A percentile compares a stretch with the other conserved stretches of the same genome.
Evolutionary conservation across 2,113 vertebrate species (phyloP).

Genomic region (Phyllopteryx taeniolatus): DNA sequence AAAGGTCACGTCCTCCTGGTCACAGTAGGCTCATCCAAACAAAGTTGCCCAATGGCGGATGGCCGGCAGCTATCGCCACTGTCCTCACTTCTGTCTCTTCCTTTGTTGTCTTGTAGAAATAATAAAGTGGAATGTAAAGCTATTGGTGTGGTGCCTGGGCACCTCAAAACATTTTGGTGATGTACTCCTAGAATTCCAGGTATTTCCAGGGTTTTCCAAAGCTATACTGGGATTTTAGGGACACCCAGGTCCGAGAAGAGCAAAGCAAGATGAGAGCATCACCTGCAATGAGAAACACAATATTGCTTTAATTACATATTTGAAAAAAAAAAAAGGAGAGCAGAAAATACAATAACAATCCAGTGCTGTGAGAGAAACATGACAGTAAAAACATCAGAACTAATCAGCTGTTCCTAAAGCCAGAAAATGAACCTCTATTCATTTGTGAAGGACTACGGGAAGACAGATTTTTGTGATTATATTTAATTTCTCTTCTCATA

Average conservation of each 20-base stretch:
- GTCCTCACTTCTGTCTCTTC: constrained; percentile 60
- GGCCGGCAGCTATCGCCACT: constrained; percentile 59
- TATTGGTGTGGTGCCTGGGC: constrained; percentile 70
- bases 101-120: constrained; percentile 51
- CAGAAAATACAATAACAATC: constrained; percentile 2
- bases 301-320: constrained; percentile 20
- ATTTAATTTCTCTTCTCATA: constrained; percentile 70
- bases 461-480: constrained; percentile 68
- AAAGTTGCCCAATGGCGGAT: constrained; percentile 27
- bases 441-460: constrained; percentile 66
- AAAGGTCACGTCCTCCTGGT: constrained; percentile 75
- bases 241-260: constrained; percentile 63
- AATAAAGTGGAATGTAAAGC: constrained; percentile 66
- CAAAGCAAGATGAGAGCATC: constrained; percentile 53
- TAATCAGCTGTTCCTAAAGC: constrained; percentile 71
- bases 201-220: constrained; percentile 75
- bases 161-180: constrained; percentile 67
- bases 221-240: constrained; percentile 67
- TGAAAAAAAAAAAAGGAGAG: constrained; percentile 4
- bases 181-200: constrained; percentile 75
- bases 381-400: constrained; percentile 65
- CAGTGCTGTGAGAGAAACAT: neutral
- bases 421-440: constrained; percentile 74
- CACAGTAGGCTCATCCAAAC: constrained; percentile 66
- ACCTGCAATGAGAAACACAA: constrained; percentile 60